phyloP scores from a whole-genome alignment of 2,797 vertebrate species.

The Anguilla marmorata region DNA sequence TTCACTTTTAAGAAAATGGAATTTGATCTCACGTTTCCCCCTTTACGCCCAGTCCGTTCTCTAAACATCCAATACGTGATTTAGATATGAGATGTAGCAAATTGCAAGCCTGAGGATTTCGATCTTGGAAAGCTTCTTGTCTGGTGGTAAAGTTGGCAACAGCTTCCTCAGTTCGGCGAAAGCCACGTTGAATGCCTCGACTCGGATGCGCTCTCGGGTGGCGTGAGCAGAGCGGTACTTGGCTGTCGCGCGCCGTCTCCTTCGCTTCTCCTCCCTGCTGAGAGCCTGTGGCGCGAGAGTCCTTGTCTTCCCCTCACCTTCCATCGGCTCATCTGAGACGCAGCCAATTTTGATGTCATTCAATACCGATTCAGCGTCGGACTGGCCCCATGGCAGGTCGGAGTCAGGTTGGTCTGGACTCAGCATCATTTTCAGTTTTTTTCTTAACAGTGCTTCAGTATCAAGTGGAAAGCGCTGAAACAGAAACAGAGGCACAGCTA shows the following conservation, averaged over 20 bases:
- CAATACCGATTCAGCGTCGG: slow-evolving; percentile 78
- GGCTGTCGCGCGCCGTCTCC: slow-evolving; percentile 74
- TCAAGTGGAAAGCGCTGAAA: slow-evolving; percentile 35
- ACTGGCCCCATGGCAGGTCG: slow-evolving; percentile 77
- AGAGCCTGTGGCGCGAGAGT: slow-evolving; percentile 77
- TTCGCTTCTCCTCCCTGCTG: slow-evolving; percentile 81
- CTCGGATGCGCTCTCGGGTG: slow-evolving; percentile 79
- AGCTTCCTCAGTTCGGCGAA: slow-evolving; percentile 80
- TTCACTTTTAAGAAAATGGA: background rate
- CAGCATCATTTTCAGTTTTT: slow-evolving; percentile 83
- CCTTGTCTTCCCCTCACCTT: slow-evolving; percentile 69
- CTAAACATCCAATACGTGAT: slow-evolving; percentile 81
- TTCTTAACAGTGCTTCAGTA: background rate
- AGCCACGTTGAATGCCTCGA: slow-evolving; percentile 82
- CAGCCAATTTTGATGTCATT: slow-evolving; percentile 82
- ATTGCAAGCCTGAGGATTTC: slow-evolving; percentile 83
- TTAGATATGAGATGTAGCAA: slow-evolving; percentile 85
- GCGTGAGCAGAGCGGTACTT: slow-evolving; percentile 83
- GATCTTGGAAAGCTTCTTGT: slow-evolving; percentile 86
- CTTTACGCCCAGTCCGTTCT: background rate
- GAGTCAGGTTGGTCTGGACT: slow-evolving; percentile 83
- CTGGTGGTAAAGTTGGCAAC: slow-evolving; percentile 82
- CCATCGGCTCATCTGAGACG: slow-evolving; percentile 77
- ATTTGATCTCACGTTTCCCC: background rate
- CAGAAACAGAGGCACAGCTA: background rate